Base-by-base conservation (phyloP, 2,113 vertebrate species). In the Lepus europaeus region DNA sequence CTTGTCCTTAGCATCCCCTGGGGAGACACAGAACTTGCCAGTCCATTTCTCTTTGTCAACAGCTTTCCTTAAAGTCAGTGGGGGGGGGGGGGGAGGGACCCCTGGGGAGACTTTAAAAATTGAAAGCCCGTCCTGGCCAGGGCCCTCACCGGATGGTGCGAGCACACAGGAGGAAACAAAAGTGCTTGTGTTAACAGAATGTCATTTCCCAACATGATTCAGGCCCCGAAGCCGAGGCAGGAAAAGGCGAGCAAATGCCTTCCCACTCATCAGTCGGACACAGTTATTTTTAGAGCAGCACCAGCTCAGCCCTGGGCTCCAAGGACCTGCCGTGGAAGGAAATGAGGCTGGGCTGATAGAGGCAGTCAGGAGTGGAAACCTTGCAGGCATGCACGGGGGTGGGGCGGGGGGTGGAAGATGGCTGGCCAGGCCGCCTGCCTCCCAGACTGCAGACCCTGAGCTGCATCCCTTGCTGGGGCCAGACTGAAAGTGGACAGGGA, bases 171-270 rank as follows among this genome's bases (percentile, higher is more conserved):
- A 96, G 97, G 97, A 97, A 97, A 92, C 95, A 96, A 89, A 96
- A 96, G 92, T 95, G 97, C 97, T 96, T 96, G 94, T 97, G 94
- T 97, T 97, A 96, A 97, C 96, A 97, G 94, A 97, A 94, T 97
- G 97, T 97, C 97, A 97, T 84, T 97, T 97, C 94, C 96, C 97
- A 95, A 89, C 95, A 96, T 92, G 97, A 97, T 96, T 97, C 96
- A 97, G 97, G 91, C 86, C 77, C 85, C 22, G 0, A 69, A 1
- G 64, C 95, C 51, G 88, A 93, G 89, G 95, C 97, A 95, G 97
- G 95, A 93, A 94, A 88, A 96, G 72, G 86, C 92, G 95, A 95
- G 92, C 94, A 89, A 97, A 96, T 86, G 95, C 95, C 96, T 96
- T 84, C 88, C 86, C 97, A 97, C 96, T 96, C 95, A 97, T 97